Evolutionary conservation across 2,113 vertebrate genomes (phyloP), one percentile per base, ranked within the genome.

Genomic region (Chloebia gouldiae): DNA sequence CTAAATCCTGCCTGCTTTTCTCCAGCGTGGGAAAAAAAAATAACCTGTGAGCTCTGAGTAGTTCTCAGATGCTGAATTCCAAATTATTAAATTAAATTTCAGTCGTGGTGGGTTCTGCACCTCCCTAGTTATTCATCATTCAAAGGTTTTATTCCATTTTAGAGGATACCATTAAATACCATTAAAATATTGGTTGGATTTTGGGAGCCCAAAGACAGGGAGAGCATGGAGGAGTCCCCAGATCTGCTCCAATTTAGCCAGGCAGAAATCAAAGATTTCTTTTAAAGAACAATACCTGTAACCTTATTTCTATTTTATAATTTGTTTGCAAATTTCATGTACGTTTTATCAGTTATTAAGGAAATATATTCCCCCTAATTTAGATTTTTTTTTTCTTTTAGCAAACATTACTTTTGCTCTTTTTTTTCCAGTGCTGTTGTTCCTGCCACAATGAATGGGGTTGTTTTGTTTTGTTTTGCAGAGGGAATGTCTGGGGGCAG

Each of bases 141-240:
- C 49, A 5, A 64, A 93, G 81, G 56, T 69, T 96, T 97, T 96
- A 95, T 95, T 95, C 76, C 86, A 50, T 95, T 96, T 94, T 59
- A 93, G 92, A 73, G 95, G 93, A 78, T 53, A 84, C 70, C 73
- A 90, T 94, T 96, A 95, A 95, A 92, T 49, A 75, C 83, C 54
- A 73, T 39, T 39, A 94, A 95, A 94, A 80, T 69, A 27, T 35
- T 28, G n/a, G 42, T 11, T 66, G 59, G 75, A 53, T 56, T 80
- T 86, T 53, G 75, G 84, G 85, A 78, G 28, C 37, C 82, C 81
- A n/a, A 95, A 84, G 89, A 91, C 77, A 56, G 72, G 61, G 88
- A 88, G 86, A 66, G 57, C 44, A n/a, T 4, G 63, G 81, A 40
- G 25, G 70, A 78, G 39, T 57, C 84, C 93, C 89, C 49, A 44